Conservation (phyloP, 1,140 invertebrate genomes). For the Drosophila punjabiensis region DNA sequence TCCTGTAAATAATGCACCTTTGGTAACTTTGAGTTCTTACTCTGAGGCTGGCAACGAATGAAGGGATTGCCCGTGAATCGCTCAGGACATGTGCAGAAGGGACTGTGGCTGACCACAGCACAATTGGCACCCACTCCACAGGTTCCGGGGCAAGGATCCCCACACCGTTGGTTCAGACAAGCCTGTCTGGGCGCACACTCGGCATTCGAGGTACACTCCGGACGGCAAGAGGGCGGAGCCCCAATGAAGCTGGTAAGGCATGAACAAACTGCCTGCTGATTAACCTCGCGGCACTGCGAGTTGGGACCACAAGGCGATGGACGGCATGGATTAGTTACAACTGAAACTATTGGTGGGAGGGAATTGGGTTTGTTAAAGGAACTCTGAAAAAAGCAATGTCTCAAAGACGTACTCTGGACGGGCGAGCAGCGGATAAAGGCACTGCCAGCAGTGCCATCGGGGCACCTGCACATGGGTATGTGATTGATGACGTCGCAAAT, state of each 20-base stretch:
- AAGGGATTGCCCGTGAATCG: conserved; percentile 93
- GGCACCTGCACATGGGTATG: conserved; percentile 91
- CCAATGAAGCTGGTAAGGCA: conserved; percentile 89
- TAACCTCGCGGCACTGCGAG: conserved; percentile 90
- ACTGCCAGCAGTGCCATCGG: conserved; percentile 91
- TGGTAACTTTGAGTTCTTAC: conserved; percentile 54
- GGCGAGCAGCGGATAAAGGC: conserved; percentile 86
- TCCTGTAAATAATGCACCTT: background rate
- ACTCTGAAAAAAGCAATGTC: conserved; percentile 53
- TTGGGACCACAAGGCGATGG: conserved; percentile 93
- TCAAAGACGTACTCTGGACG: conserved; percentile 86
- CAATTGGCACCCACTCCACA: conserved; percentile 92
- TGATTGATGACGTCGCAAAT: conserved; percentile 92
- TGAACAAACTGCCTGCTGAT: conserved; percentile 89
- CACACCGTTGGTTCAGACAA: conserved; percentile 90
- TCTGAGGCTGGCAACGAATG: conserved; percentile 87
- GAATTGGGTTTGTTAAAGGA: conserved; percentile 84
- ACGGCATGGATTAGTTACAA: conserved; percentile 88
- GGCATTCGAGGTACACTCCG: conserved; percentile 90
- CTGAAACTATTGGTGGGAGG: conserved; percentile 85
- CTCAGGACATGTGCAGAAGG: conserved; percentile 91
- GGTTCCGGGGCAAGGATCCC: conserved; percentile 91
- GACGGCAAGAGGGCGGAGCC: conserved; percentile 89
- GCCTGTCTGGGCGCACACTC: conserved; percentile 89
- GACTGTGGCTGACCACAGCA: conserved; percentile 93